Evolutionary conservation across 2,797 vertebrate species (phyloP).

Genomic region (Artibeus jamaicensis): DNA sequence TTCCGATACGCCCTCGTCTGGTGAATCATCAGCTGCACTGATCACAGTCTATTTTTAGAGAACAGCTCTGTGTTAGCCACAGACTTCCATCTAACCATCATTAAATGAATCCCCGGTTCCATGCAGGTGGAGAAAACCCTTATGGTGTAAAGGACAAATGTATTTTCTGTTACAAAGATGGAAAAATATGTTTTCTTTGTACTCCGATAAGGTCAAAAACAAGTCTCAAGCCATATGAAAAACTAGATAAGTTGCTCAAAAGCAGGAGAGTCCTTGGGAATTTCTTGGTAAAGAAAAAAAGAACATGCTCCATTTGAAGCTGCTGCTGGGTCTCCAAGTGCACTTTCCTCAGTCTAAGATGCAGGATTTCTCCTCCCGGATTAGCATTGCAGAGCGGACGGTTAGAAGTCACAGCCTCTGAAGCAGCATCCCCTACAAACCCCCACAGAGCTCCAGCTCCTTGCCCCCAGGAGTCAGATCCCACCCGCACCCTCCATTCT

Average conservation of each 20-base stretch:
- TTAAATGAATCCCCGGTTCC: background rate
- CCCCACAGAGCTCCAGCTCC: background rate
- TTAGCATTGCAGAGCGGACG: conserved; percentile 5
- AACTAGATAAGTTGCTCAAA: conserved; percentile 30
- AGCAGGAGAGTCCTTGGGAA: background rate
- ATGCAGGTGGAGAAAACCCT: background rate
- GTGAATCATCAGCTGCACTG: background rate
- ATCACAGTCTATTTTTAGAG: conserved; percentile 42
- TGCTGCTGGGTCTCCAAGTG: background rate
- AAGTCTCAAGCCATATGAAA: conserved; percentile 48
- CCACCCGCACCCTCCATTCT: background rate
- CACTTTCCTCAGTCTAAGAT: background rate
- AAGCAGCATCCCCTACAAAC: background rate
- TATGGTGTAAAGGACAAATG: background rate
- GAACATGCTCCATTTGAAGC: conserved; percentile 20
- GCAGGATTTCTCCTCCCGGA: background rate
- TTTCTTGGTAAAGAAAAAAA: conserved; percentile 5
- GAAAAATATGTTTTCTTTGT: conserved; percentile 20
- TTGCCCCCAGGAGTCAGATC: background rate
- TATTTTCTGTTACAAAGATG: conserved; percentile 2
- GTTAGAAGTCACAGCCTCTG: background rate
- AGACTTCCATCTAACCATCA: background rate
- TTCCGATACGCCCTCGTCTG: background rate
- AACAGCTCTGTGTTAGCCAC: conserved; percentile 27
- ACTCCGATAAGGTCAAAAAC: conserved; percentile 50